Percentiles rank a stretch among this genome's conserved stretches.
Conservation (phyloP, 2,888 invertebrate species). For the Rambutsinella grinnellia region DNA sequence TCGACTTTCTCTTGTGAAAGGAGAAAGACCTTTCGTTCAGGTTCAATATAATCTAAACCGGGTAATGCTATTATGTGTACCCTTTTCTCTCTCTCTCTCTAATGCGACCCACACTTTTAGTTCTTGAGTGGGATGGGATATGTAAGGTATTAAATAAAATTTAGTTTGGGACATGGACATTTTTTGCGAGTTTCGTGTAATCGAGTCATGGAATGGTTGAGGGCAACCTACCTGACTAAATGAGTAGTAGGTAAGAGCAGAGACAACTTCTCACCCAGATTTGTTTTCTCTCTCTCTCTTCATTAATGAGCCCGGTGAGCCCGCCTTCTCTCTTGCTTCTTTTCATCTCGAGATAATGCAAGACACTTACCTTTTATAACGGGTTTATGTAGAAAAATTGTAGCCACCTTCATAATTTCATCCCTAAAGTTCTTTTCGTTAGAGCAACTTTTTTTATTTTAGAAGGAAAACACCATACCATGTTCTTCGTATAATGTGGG, state of each 20-base stretch:
- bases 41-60: conserved; percentile 3
- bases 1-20: neutral
- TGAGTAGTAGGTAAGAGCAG: too few species aligned
- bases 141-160: neutral
- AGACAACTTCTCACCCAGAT: too few species aligned
- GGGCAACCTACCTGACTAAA: neutral
- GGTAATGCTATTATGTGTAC: too few species aligned
- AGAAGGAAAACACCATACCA: neutral
- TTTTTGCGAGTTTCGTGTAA: neutral
- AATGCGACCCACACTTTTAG: neutral
- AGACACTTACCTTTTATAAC: neutral
- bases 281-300: neutral
- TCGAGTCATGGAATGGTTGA: neutral
- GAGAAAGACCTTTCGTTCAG: neutral
- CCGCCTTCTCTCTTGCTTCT: neutral
- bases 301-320: neutral
- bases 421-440: neutral
- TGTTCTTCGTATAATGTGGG: neutral
- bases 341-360: neutral
- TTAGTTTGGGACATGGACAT: neutral
- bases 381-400: neutral
- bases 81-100: too few species aligned
- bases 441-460: neutral
- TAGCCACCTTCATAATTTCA: neutral
- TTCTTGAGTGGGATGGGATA: neutral